A percentile compares a stretch with the other conserved stretches of the same genome.
phyloP scores from a whole-genome alignment of 1,140 invertebrate species.

The Popillia japonica region DNA sequence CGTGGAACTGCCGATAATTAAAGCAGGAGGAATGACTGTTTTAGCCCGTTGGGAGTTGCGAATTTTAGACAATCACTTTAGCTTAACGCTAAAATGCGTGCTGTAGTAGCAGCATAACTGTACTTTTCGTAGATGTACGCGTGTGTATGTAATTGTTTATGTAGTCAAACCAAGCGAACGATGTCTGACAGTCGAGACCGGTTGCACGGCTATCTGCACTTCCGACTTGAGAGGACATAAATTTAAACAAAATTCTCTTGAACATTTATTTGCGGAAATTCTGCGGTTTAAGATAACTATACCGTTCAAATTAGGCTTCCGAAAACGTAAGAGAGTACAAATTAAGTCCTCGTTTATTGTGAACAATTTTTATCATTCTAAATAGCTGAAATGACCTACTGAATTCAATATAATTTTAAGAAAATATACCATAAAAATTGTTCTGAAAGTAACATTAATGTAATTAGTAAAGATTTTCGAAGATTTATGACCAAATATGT shows the following conservation, averaged over 20 bases:
- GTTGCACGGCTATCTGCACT: background rate
- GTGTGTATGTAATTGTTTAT: constrained; percentile 1
- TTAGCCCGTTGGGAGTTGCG: background rate
- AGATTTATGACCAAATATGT: too few species aligned
- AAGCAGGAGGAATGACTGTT: background rate
- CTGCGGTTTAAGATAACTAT: background rate
- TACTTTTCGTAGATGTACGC: background rate
- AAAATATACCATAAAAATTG: too few species aligned
- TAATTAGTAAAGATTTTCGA: too few species aligned
- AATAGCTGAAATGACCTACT: too few species aligned
- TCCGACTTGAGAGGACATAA: background rate
- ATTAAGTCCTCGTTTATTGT: background rate
- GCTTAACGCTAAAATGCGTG: background rate
- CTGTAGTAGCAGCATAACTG: background rate
- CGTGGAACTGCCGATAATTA: constrained; percentile 18
- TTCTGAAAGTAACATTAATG: too few species aligned
- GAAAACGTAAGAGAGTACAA: background rate
- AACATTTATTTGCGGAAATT: background rate
- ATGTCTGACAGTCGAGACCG: constrained; percentile 1
- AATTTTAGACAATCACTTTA: background rate
- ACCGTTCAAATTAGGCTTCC: background rate
- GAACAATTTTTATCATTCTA: too few species aligned
- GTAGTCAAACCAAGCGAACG: constrained; percentile 7
- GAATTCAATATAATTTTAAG: too few species aligned
- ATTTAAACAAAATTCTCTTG: background rate